Base-by-base conservation (phyloP, 2,888 invertebrate species). In the Tipula lateralis region DNA sequence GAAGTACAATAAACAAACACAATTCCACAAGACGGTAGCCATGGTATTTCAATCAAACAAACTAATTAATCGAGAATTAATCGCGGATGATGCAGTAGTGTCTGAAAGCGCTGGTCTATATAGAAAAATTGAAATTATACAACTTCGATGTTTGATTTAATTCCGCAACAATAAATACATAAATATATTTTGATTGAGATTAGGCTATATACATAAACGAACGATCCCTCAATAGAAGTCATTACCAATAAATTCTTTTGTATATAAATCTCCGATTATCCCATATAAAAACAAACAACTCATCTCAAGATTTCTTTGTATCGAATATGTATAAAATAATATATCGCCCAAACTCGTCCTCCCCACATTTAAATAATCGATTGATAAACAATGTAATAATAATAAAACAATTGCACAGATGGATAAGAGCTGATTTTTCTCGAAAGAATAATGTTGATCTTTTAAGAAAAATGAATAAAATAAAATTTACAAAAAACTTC, bases 391-490 rank as follows among this genome's bases (percentile, higher is more conserved):
- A 66, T 24, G 24, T 66, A 66, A 66, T 24, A 24, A 24, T 66
- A 66, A 66, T 66, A 66, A 24, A 44, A 24, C 24, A 66, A 66
- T 66, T 66, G 24, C 66, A 66, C 66, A 66, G 66, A 66, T 66
- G 66, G 66, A 66, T 66, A 66, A 66, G 66, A 66, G 66, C 66
- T 66, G 66, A 66, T 66, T 66, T 66, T 66, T 3, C 24, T 66
- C 66, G 66, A 66, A 66, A 66, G 66, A 66, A 66, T 66, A 66
- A 66, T 66, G 66, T 66, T 66, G 66, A 66, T 66, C 66, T 66
- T 66, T 66, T 66, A 24, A 66, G 66, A 66, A 66, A 66, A 66
- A 19, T 66, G 1, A 7, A 66, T n/a, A n/a, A n/a, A 66, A 66
- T 16, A 50, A 50, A 50, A 50, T 50, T n/a, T n/a, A n/a, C n/a